Base-by-base conservation (phyloP, 2,113 vertebrate genomes). In the Bubalus kerabau region DNA sequence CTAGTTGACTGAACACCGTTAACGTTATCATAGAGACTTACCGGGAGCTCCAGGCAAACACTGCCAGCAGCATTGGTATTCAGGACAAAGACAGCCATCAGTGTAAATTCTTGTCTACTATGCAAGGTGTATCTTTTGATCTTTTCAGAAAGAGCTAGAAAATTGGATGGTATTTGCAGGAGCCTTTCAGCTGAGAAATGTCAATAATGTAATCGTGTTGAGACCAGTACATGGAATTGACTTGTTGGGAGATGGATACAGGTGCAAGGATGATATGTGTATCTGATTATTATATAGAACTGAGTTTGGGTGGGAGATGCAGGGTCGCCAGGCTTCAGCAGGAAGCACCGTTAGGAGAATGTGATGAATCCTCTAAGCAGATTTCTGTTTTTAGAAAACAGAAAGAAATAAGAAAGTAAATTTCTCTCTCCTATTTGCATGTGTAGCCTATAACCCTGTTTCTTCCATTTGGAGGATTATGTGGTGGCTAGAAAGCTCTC, bases 41-140 rank as follows among this genome's bases (percentile, higher is more conserved):
- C 96, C 26, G 91, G 98, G 98, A 93, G 98, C 98, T 98, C 91
- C 91, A 94, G 97, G 98, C 98, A 98, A 98, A 98, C 90, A 95
- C 87, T 7, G 7, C 54, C 59, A 82, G 60, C 80, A 95, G 87
- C 97, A 98, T 99, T 99, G 98, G 96, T 98, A 99, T 99, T 99
- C 98, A 98, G 98, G 98, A 99, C 98, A 98, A 98, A 98, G 98
- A 81, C 96, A 96, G 92, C 98, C 98, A 98, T 99, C 98, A 98
- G 98, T 98, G 94, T 98, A 98, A 99, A 99, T 99, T 98, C 94
- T 97, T 97, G 97, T 98, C 98, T 98, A 15, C 98, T 98, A 98
- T 99, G 98, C 98, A 98, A 98, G 98, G 98, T 98, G 98, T 98
- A 97, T 99, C 98, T 99, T 99, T 97, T 98, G 98, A 99, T 99